phyloP scores from a whole-genome alignment of 2,797 vertebrate species.

The Crocodylus rhombifer region DNA sequence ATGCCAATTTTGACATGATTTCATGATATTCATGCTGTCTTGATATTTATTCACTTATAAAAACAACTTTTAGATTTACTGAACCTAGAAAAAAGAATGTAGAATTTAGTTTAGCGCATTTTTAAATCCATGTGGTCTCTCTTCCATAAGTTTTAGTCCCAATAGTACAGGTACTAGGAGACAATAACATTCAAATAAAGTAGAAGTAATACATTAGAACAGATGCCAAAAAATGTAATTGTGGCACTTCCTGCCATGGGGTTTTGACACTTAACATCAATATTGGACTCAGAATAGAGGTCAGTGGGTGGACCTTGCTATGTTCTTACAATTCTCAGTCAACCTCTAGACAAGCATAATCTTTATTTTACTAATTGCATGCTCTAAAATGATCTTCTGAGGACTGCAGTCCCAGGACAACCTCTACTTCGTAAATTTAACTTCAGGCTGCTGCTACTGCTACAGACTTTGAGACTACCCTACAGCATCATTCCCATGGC shows the following conservation, averaged over 20 bases:
- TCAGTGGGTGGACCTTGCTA: rapidly evolving
- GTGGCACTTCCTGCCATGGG: constrained; percentile 1
- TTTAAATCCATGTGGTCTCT: neutral
- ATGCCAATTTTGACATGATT: neutral
- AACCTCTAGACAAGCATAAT: neutral
- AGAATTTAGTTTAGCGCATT: neutral
- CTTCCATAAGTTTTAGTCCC: neutral
- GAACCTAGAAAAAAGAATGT: neutral
- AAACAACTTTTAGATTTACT: neutral
- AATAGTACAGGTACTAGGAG: neutral
- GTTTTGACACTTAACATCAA: constrained; percentile 16
- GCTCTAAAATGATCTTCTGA: neutral
- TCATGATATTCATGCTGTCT: neutral
- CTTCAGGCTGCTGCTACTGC: neutral
- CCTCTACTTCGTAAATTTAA: neutral
- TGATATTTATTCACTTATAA: neutral
- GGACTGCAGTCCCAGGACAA: neutral
- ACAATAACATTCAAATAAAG: neutral
- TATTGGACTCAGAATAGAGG: neutral
- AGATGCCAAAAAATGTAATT: constrained; percentile 36
- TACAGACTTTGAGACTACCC: neutral
- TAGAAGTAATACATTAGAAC: neutral
- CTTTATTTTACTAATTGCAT: neutral
- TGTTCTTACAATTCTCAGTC: neutral
- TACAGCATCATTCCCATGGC: neutral